phyloP scores from a whole-genome alignment of 1,140 invertebrate genomes.

The Drosophila serrata region DNA sequence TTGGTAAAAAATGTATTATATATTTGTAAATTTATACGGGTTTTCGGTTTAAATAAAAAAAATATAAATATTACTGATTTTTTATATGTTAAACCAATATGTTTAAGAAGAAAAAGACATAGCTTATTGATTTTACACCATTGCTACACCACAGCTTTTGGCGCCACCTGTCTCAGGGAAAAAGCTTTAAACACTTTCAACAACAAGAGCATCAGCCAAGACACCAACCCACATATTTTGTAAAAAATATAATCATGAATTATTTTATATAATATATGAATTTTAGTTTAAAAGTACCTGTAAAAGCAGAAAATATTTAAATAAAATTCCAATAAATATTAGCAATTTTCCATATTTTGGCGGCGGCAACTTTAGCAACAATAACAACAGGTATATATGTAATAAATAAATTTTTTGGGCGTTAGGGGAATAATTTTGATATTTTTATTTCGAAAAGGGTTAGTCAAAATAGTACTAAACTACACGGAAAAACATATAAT shows the following conservation, averaged over 20 bases:
- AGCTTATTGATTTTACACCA: not conserved
- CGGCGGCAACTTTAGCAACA: slow-evolving; percentile 23
- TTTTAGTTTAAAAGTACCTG: not conserved
- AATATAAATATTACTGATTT: no score
- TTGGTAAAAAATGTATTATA: no score
- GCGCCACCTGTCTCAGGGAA: slow-evolving; percentile 3
- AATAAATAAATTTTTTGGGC: slow-evolving; percentile 10
- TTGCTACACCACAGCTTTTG: not conserved
- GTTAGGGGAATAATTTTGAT: slow-evolving; percentile 13
- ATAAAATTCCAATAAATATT: slow-evolving; percentile 1
- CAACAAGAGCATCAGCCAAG: not conserved
- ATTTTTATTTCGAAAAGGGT: slow-evolving; percentile 48
- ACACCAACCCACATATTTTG: slow-evolving; percentile 7
- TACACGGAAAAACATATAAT: slow-evolving; percentile 5
- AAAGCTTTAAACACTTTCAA: not conserved
- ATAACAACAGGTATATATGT: slow-evolving; percentile 24
- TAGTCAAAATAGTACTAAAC: slow-evolving; percentile 32
- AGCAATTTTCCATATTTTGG: slow-evolving; percentile 5
- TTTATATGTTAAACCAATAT: not conserved
- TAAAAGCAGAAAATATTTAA: slow-evolving; percentile 1
- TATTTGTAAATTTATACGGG: no score
- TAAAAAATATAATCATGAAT: no score
- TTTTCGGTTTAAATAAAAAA: no score
- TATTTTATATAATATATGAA: not conserved
- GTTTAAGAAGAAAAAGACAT: not conserved